These are phyloP conservation scores for Amphipoea lucens DNA, from an alignment of 2,888 invertebrate species.

Conservation along the genomic window DNA sequence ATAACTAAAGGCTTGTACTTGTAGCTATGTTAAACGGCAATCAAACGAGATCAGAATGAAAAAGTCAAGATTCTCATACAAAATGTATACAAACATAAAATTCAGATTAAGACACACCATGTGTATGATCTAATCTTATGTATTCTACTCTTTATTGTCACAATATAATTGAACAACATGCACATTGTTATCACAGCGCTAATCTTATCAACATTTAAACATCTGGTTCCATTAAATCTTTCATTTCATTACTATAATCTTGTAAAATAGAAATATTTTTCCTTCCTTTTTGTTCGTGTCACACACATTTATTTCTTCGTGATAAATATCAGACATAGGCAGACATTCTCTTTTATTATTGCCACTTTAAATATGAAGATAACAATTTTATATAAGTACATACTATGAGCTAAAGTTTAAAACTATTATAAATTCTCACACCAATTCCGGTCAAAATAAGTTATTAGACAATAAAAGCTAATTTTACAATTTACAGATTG, in stretches of 20 bases:
- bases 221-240: conserved; percentile 29
- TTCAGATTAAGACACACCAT: conserved; percentile 20
- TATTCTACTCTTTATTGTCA: conserved; percentile 64
- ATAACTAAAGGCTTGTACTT: conserved; percentile 59
- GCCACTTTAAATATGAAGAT: conserved; percentile 52
- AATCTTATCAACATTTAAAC: conserved; percentile 60
- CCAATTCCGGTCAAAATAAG: conserved; percentile 63
- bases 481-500: conserved; percentile 48
- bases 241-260: conserved; percentile 56
- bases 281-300: conserved; percentile 42
- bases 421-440: conserved; percentile 57
- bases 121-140: conserved; percentile 24
- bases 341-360: conserved; percentile 34
- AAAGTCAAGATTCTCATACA: conserved; percentile 30
- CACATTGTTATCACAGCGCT: conserved; percentile 66
- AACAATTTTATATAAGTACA: conserved; percentile 71
- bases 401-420: conserved; percentile 71
- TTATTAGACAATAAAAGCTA: conserved; percentile 48
- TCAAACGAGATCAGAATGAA: conserved; percentile 58
- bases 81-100: conserved; percentile 18
- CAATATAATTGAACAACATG: conserved; percentile 58
- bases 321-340: conserved; percentile 28
- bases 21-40: conserved; percentile 49
- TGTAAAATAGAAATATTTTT: conserved; percentile 39
- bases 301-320: conserved; percentile 53